Evolutionary conservation across 2,797 vertebrate genomes (phyloP).

Genomic region (Philypnodon macrostomus): DNA sequence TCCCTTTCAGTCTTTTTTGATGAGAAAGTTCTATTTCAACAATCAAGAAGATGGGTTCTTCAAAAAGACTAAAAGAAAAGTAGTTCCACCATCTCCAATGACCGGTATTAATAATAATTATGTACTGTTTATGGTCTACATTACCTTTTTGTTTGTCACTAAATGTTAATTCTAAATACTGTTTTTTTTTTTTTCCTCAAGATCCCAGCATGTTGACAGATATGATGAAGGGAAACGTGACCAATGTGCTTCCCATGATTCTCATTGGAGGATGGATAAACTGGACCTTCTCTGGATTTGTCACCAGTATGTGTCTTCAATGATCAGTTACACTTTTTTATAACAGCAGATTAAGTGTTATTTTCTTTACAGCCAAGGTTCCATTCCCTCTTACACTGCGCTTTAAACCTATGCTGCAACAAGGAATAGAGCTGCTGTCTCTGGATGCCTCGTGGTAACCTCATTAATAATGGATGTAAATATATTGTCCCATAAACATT

Average conservation of each 20-base stretch:
- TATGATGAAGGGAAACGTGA: constrained; percentile 99
- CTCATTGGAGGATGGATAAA: constrained; percentile 99
- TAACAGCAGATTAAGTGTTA: background rate
- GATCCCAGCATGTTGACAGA: constrained; percentile 99
- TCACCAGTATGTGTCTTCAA: constrained; percentile 84
- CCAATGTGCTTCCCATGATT: constrained; percentile 98
- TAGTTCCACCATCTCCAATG: constrained; percentile 97
- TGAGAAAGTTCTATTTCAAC: constrained; percentile 98
- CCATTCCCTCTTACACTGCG: constrained; percentile 95
- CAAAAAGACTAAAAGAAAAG: constrained; percentile 99
- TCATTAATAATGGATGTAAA: background rate
- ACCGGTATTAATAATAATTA: constrained; percentile 88
- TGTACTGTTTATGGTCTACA: too few species aligned
- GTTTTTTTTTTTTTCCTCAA: constrained; percentile 57
- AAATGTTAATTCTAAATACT: too few species aligned
- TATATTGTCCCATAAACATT: background rate
- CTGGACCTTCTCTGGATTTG: constrained; percentile 99
- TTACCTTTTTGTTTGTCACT: too few species aligned
- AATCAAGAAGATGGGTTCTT: constrained; percentile 99
- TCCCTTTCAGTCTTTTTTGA: constrained; percentile 93
- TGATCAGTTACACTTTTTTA: background rate
- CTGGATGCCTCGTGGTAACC: constrained; percentile 96
- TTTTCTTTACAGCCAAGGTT: constrained; percentile 85
- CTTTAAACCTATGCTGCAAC: constrained; percentile 98
- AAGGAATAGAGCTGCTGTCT: constrained; percentile 96